Evolutionary conservation across 2,888 invertebrate species (phyloP).

Genomic region (Microchrysa polita): DNA sequence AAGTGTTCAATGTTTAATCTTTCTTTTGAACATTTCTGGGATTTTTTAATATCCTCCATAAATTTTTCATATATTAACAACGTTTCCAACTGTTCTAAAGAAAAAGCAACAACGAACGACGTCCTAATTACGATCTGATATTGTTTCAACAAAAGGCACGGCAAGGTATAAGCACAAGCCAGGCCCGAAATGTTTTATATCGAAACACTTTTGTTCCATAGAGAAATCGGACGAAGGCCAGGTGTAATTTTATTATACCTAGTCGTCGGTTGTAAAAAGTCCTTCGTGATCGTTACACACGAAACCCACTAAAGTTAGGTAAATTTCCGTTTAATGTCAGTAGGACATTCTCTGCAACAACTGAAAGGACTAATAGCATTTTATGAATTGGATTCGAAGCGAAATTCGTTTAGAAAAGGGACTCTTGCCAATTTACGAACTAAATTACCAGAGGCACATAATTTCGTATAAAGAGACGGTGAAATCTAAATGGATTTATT

Average conservation of each 20-base stretch:
- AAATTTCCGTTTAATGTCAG: conserved; percentile 1
- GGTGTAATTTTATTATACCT: conserved; percentile 39
- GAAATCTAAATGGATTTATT: no score
- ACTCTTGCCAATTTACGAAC: neutral
- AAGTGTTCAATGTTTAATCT: no score
- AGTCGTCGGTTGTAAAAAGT: conserved; percentile 26
- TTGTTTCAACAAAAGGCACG: conserved; percentile 7
- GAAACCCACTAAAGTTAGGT: conserved; percentile 3
- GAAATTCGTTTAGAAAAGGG: neutral
- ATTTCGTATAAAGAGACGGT: neutral
- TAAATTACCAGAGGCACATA: neutral
- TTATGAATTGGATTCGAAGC: neutral
- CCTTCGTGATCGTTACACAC: conserved; percentile 1
- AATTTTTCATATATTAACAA: neutral
- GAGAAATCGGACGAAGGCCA: conserved; percentile 5
- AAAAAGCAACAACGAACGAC: neutral
- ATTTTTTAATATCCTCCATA: neutral
- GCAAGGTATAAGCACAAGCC: no score
- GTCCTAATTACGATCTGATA: conserved; percentile 29
- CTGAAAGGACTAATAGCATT: conserved; percentile 8
- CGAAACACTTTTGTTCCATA: neutral
- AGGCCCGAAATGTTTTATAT: conserved; percentile 11
- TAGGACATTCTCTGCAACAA: conserved; percentile 7
- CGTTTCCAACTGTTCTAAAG: conserved; percentile 16
- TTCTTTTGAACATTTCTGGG: no score